Conservation (phyloP, 2,113 vertebrate genomes). For the Recurvirostra avosetta region DNA sequence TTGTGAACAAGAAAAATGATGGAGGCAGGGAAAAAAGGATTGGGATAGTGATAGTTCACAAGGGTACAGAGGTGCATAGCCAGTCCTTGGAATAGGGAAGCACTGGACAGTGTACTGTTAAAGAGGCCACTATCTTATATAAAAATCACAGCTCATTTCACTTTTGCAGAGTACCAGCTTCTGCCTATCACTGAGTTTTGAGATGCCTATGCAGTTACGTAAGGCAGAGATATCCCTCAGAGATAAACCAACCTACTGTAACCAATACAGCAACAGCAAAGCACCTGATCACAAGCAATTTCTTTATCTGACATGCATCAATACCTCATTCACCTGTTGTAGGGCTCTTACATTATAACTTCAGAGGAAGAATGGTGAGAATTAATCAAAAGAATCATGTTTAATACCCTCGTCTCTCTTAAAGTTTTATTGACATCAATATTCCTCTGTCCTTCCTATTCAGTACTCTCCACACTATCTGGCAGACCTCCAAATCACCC, state of each 20-base stretch:
- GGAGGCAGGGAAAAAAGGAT: accelerated
- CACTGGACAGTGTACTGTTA: neutral
- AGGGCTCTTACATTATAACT: neutral
- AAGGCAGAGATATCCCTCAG: neutral
- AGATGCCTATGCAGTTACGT: accelerated
- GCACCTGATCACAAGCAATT: neutral
- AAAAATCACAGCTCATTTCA: neutral
- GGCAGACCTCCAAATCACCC: neutral
- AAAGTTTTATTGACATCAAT: neutral
- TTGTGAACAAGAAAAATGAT: neutral
- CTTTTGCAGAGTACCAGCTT: neutral
- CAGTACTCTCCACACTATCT: neutral
- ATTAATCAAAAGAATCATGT: neutral
- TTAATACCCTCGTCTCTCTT: accelerated
- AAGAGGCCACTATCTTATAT: neutral
- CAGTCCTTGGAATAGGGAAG: accelerated
- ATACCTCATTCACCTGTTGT: accelerated
- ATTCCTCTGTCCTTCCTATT: neutral
- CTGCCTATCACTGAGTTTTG: neutral
- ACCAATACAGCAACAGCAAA: neutral
- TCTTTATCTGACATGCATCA: neutral
- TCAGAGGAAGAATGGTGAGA: neutral
- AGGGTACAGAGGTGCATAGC: accelerated
- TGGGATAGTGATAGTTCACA: neutral
- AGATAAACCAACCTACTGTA: neutral